Evolutionary conservation across 2,888 invertebrate species (phyloP), one percentile per base, ranked within the genome.

Genomic region (Eristalis arbustorum): DNA sequence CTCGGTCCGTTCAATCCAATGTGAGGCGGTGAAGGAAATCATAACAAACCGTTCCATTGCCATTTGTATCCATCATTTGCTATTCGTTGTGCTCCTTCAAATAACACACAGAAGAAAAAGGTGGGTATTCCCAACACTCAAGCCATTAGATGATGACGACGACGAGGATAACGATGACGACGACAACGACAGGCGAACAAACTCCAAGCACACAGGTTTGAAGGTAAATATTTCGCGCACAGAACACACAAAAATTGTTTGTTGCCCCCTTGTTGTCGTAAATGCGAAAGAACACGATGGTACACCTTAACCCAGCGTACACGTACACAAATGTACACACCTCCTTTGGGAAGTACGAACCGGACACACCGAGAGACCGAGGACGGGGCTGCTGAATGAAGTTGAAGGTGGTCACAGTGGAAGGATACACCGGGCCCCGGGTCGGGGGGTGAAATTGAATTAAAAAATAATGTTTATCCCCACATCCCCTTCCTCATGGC

Each of bases 381-480:
- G 49, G 61, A 22, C 14, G 59, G 64, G 56, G 28, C 10, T 1
- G 28, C 3, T 18, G 31, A 62, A 62, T 57, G 23, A 34, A 40
- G 18, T 18, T 18, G 13, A 37, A 2, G 62, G 67, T 67, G 72
- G 62, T 62, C 49, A 67, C 42, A 42, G 71, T 62, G 57, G 62
- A 11, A 56, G 42, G 23, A 62, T 66, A 66, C 66, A 22, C 22
- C 23, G 18, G 31, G 28, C 61, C 25, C 42, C 63, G 37, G 73
- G 69, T 57, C 63, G 37, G 73, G 69, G 74, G 74, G 69, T 71
- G 72, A 85, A 78, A 85, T 85, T 82, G 82, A 85, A 85, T 85
- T 85, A 85, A 85, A 85, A 85, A 85, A 85, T 82, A 82, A 85
- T 85, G 77, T 82, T 82, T 77, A 81, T 77, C 82, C 77, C 22